Base-by-base conservation (phyloP, 2,888 invertebrate genomes). In the Melanargia galathea region DNA sequence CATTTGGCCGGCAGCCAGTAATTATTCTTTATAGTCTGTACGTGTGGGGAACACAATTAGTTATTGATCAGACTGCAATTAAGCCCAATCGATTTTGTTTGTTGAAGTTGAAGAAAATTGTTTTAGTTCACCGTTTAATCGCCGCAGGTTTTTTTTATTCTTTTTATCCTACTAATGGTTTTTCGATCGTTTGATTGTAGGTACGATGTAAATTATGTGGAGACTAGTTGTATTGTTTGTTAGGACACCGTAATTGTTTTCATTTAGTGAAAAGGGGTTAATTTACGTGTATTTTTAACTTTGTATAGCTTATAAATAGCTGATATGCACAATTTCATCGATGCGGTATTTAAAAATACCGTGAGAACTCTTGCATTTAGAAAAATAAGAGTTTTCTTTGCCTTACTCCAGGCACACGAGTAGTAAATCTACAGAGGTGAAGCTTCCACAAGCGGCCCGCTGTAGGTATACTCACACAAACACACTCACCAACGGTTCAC, bases 71-170 rank as follows among this genome's bases (percentile, higher is more conserved):
- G 83, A 68, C 83, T 76, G 84, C 90, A 90, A 91, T 90, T 90
- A 91, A 88, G 85, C 79, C 80, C 85, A 87, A 89, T 91, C 90
- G 90, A 89, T 90, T 89, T 85, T 90, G 90, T 89, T 89, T 90
- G 89, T 90, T 88, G 87, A 88, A 91, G 88, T 90, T 87, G 87
- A 83, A 87, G 89, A 83, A 90, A 91, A 91, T 91, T 90, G 90
- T 90, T 91, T 91, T 88, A 85, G 86, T 88, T 86, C 78, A 77
- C 79, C 78, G 82, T 85, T 88, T 87, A 90, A 88, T 86, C 84
- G 87, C 73, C 82, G 77, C 75, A 79, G 86, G 86, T 89, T 56
- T 56, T 55, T 55, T 20, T 22, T 55, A 54, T 54, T 40, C 35
- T 55, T 84, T 84, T 84, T 84, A 79, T 86, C 78, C 75, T 71